Evolutionary conservation across 2,797 vertebrate genomes (phyloP).

Genomic region (Nothura maculosa): DNA sequence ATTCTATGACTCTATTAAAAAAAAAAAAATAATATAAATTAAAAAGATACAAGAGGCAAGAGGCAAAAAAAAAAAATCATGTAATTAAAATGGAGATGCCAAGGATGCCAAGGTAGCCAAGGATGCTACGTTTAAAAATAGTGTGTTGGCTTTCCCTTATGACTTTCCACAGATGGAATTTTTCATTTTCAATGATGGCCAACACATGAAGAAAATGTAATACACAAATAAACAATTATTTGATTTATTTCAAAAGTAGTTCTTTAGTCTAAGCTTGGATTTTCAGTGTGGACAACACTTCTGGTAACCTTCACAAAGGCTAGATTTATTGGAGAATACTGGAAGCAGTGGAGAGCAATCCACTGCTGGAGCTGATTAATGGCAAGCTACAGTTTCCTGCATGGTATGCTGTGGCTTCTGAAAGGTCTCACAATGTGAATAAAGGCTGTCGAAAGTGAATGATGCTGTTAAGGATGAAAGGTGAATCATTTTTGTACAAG

Average conservation of each 20-base stretch:
- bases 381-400: not conserved
- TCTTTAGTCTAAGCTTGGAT: not conserved
- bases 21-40: no score
- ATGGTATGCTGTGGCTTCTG: not conserved
- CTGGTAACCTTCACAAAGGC: not conserved
- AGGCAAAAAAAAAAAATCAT: not conserved
- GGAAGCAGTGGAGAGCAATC: not conserved
- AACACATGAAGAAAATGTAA: not conserved
- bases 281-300: not conserved
- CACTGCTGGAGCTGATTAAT: not conserved
- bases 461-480: not conserved
- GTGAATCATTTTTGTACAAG: not conserved
- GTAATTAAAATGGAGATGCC: not conserved
- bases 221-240: not conserved
- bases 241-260: not conserved
- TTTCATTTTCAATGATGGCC: not conserved
- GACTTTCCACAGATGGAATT: not conserved
- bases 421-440: not conserved
- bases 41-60: not conserved
- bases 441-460: no score
- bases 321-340: not conserved
- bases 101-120: not conserved
- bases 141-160: not conserved
- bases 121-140: not conserved
- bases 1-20: no score